Conservation (phyloP, 2,888 invertebrate species). For the Clostera curtula region DNA sequence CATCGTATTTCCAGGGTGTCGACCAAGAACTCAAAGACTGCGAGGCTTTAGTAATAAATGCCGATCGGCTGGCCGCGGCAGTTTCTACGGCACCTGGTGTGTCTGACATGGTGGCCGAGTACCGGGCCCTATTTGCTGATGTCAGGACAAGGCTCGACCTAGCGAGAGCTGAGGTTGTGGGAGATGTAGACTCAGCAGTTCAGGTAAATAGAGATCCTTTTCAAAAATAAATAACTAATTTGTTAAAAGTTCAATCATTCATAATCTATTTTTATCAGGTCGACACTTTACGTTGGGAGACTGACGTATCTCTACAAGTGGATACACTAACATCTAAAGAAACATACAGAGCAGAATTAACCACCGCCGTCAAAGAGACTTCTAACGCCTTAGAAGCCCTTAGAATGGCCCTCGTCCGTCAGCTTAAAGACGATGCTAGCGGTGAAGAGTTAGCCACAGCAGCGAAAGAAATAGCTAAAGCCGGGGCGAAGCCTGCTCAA, state of each 20-base stretch:
- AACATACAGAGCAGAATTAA: slow-evolving; percentile 85
- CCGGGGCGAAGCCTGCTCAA: slow-evolving; percentile 85
- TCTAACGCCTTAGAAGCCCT: slow-evolving; percentile 79
- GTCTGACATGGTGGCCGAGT: slow-evolving; percentile 53
- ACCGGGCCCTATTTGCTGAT: slow-evolving; percentile 51
- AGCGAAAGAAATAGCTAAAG: slow-evolving; percentile 83
- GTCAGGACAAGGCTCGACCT: slow-evolving; percentile 45
- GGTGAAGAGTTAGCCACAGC: slow-evolving; percentile 76
- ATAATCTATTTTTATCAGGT: slow-evolving; percentile 66
- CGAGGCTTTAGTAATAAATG: slow-evolving; percentile 45
- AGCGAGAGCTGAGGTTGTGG: slow-evolving; percentile 50
- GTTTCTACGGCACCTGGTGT: slow-evolving; percentile 39
- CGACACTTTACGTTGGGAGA: slow-evolving; percentile 83
- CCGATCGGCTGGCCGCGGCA: slow-evolving; percentile 45
- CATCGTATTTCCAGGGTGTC: slow-evolving; percentile 50
- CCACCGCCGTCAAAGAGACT: slow-evolving; percentile 83
- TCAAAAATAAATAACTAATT: not conserved
- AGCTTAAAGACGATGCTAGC: slow-evolving; percentile 64
- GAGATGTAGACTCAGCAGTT: slow-evolving; percentile 57
- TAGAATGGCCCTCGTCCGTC: slow-evolving; percentile 66
- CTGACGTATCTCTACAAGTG: slow-evolving; percentile 87
- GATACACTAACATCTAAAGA: slow-evolving; percentile 89
- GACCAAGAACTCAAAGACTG: slow-evolving; percentile 55
- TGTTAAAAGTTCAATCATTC: not conserved
- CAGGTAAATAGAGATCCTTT: slow-evolving; percentile 35